Conservation (phyloP, 2,888 invertebrate genomes). For the Odontocolon sp. region DNA sequence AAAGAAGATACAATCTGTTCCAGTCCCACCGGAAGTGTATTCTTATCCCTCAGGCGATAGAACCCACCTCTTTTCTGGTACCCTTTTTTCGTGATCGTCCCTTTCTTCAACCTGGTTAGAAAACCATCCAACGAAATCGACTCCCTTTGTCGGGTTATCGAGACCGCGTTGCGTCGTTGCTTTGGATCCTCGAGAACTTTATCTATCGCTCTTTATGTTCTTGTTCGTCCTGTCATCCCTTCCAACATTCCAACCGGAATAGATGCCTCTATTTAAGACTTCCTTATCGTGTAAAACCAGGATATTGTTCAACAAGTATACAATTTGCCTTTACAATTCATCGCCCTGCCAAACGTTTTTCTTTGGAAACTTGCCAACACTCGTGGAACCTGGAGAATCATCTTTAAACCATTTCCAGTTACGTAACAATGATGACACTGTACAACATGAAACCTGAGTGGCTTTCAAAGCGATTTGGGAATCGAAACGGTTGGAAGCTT, state of each 20-base stretch:
- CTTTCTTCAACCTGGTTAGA: slow-evolving; percentile 47
- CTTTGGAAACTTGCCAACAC: slow-evolving; percentile 15
- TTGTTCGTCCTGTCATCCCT: not conserved
- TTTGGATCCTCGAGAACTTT: slow-evolving; percentile 40
- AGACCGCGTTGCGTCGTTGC: slow-evolving; percentile 13
- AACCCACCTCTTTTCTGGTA: no score
- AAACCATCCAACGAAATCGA: slow-evolving; percentile 50
- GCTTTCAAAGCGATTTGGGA: not conserved
- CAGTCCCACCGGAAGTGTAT: slow-evolving; percentile 37
- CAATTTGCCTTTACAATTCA: slow-evolving; percentile 27
- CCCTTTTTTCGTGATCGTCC: no score
- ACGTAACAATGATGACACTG: not conserved
- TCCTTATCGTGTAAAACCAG: not conserved
- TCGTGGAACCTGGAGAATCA: not conserved
- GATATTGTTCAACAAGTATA: slow-evolving; percentile 49
- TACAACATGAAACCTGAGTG: not conserved
- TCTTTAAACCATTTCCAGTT: not conserved
- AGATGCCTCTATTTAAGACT: not conserved
- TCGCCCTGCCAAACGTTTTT: slow-evolving; percentile 21
- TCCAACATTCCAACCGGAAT: not conserved
- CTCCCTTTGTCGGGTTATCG: slow-evolving; percentile 57
- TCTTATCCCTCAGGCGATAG: slow-evolving; percentile 38
- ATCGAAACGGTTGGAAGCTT: no score
- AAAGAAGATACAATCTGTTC: slow-evolving; percentile 45
- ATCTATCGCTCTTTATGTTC: slow-evolving; percentile 29